These are phyloP conservation scores for Chinchilla lanigera DNA, from an alignment of 2,113 vertebrate species.

Conservation along the genomic window DNA sequence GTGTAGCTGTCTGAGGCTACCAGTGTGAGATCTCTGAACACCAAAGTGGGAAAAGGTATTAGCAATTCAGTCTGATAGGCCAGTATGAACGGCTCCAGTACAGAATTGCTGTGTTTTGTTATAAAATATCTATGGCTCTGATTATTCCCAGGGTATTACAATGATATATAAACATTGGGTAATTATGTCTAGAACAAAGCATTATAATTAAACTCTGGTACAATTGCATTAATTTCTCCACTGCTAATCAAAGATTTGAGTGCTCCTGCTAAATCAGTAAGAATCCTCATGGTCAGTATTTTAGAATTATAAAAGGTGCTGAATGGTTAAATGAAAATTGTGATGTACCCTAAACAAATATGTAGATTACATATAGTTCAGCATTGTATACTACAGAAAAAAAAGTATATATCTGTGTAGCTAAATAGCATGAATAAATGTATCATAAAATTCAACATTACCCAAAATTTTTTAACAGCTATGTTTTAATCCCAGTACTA, in stretches of 20 bases:
- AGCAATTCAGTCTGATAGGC: background rate
- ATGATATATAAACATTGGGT: background rate
- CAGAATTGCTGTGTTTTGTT: accelerated
- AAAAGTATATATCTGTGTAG: background rate
- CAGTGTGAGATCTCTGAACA: background rate
- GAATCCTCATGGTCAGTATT: background rate
- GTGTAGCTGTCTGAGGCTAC: background rate
- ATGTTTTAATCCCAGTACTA: background rate
- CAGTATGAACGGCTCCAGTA: background rate
- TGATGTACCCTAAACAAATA: background rate
- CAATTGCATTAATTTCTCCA: background rate
- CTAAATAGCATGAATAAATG: background rate
- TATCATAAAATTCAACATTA: background rate
- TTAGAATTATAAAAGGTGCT: background rate
- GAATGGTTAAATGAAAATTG: background rate
- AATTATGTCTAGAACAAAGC: conserved; percentile 13
- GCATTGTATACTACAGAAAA: background rate
- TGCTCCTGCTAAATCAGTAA: conserved; percentile 23
- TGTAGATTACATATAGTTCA: background rate
- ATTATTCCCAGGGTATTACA: background rate
- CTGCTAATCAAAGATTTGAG: conserved; percentile 24
- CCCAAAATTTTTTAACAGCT: background rate
- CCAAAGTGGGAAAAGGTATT: background rate
- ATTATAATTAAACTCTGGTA: background rate
- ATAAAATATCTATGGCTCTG: background rate